A percentile compares a stretch with the other conserved stretches of the same genome.
These are phyloP conservation scores for Cecidostiba fungosa DNA, from an alignment of 2,888 invertebrate species.

Conservation along the genomic window DNA sequence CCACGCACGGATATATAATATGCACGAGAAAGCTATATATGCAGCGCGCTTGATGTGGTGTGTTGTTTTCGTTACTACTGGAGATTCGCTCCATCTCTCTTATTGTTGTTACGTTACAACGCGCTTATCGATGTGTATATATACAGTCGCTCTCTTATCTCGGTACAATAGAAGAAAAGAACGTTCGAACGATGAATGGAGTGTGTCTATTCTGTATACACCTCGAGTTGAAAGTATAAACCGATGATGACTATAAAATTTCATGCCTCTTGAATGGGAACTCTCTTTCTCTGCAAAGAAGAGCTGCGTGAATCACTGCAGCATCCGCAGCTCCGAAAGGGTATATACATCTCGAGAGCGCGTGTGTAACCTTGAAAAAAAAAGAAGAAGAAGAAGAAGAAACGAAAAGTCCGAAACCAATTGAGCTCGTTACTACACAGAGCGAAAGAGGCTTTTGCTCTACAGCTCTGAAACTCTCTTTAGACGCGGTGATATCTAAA, in stretches of 20 bases:
- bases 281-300: too few species aligned
- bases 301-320: not conserved
- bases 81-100: not conserved
- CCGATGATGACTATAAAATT: too few species aligned
- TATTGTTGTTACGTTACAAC: not conserved
- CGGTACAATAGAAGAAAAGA: not conserved
- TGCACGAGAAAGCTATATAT: not conserved
- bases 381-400: not conserved
- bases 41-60: not conserved
- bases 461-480: not conserved
- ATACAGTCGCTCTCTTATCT: not conserved
- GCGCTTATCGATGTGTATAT: too few species aligned
- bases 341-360: not conserved
- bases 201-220: not conserved
- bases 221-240: not conserved
- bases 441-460: not conserved
- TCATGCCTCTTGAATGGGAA: not conserved
- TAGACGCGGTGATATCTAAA: slow-evolving; percentile 11
- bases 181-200: not conserved
- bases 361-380: slow-evolving; percentile 5
- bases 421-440: not conserved
- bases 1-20: not conserved
- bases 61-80: not conserved
- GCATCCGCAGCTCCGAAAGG: not conserved
- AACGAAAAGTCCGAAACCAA: not conserved